Conservation (phyloP, 2,113 vertebrate species). For the Petrocephalus zakoni region DNA sequence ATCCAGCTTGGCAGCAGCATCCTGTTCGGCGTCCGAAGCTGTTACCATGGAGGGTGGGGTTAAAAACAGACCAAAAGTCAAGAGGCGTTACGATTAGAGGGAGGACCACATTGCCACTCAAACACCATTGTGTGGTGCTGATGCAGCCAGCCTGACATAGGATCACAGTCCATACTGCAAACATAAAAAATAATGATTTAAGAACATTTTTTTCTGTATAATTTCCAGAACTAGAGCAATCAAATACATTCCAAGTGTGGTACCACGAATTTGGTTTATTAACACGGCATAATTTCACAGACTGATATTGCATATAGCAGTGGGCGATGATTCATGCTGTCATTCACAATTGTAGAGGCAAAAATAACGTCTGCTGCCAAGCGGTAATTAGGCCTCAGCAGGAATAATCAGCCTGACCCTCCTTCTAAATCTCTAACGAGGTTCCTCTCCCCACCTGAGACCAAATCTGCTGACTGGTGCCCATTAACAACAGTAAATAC, state of each 20-base stretch:
- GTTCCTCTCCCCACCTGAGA: background rate
- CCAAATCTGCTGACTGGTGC: background rate
- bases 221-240: background rate
- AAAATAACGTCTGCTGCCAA: background rate
- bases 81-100: background rate
- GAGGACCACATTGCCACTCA: background rate
- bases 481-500: background rate
- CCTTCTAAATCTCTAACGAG: background rate
- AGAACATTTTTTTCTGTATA: background rate
- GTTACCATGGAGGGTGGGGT: conserved; percentile 13
- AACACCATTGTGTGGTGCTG: background rate
- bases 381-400: background rate
- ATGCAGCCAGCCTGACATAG: background rate
- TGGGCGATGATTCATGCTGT: background rate
- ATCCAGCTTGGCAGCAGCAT: conserved; percentile 80
- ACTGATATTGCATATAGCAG: background rate
- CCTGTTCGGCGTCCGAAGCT: conserved; percentile 83
- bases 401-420: background rate
- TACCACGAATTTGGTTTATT: background rate
- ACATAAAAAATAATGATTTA: background rate
- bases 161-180: background rate
- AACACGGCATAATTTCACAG: background rate
- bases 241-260: background rate
- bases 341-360: background rate
- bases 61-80: background rate